Conservation (phyloP, 2,888 invertebrate genomes). For the Morinoia aosen region DNA sequence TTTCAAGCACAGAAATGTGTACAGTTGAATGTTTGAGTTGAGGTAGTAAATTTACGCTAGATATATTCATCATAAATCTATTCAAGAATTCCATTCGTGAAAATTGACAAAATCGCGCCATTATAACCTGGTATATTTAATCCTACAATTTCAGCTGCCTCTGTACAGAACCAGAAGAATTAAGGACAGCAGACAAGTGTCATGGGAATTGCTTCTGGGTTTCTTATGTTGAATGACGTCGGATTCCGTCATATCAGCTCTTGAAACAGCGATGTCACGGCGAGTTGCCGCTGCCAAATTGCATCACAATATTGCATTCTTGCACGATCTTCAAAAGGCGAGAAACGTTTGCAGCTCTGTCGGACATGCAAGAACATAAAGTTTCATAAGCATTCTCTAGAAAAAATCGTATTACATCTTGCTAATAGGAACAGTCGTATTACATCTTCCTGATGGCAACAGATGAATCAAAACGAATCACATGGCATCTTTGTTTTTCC, state of each 20-base stretch:
- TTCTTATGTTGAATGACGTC: background rate
- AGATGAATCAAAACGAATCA: background rate
- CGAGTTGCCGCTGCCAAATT: background rate
- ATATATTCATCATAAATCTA: background rate
- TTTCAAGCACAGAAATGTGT: too few relatives aligned
- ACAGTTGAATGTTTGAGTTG: too few relatives aligned
- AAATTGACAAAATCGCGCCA: background rate
- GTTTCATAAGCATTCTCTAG: background rate
- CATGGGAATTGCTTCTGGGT: background rate
- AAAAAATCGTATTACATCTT: background rate
- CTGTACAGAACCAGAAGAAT: background rate
- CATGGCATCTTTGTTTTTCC: background rate
- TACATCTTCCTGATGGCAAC: background rate
- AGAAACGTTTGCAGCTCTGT: background rate
- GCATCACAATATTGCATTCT: background rate
- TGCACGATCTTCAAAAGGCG: background rate
- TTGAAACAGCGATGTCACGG: background rate
- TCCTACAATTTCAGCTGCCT: background rate
- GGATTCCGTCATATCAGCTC: background rate
- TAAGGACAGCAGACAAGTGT: background rate
- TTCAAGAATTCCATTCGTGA: background rate
- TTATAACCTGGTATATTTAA: background rate
- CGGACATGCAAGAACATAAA: background rate
- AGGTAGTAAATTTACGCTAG: too few relatives aligned
- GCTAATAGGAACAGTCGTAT: background rate